Percentiles rank a stretch among this genome's conserved stretches.
Conservation (phyloP, 2,797 vertebrate species). For the Mus caroli region DNA sequence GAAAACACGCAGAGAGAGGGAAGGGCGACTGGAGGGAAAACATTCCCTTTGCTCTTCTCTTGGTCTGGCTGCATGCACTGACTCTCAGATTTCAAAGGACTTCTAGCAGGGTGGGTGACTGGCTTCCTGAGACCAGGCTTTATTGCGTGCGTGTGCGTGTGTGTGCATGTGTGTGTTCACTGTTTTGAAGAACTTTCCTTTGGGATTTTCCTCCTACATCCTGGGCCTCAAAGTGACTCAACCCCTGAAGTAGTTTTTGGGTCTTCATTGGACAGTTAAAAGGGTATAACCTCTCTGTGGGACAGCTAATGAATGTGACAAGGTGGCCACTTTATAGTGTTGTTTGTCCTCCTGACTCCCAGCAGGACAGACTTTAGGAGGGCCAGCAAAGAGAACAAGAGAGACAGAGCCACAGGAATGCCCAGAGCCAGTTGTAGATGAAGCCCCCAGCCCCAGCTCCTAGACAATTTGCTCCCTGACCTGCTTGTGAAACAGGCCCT, state of each 20-base stretch:
- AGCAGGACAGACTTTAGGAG: not conserved
- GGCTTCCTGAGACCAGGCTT: not conserved
- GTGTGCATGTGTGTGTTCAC: not conserved
- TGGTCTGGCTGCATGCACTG: not conserved
- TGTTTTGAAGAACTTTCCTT: not conserved
- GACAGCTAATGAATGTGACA: not conserved
- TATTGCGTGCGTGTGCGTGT: too few relatives aligned
- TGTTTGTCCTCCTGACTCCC: not conserved
- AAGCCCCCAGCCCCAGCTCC: not conserved
- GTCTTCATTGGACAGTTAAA: not conserved
- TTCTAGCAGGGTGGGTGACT: not conserved
- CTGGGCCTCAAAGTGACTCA: not conserved
- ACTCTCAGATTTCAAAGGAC: not conserved
- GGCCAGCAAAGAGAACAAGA: not conserved
- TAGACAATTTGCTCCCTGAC: not conserved
- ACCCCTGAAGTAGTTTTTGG: not conserved
- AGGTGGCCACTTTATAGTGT: not conserved
- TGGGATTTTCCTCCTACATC: too few relatives aligned
- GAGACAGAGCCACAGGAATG: not conserved
- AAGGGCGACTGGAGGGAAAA: not conserved
- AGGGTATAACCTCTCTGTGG: not conserved
- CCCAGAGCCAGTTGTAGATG: not conserved
- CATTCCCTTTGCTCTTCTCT: not conserved
- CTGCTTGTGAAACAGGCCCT: not conserved
- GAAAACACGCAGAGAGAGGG: not conserved